Base-by-base conservation (phyloP, 2,797 vertebrate genomes). In the Anas acuta region DNA sequence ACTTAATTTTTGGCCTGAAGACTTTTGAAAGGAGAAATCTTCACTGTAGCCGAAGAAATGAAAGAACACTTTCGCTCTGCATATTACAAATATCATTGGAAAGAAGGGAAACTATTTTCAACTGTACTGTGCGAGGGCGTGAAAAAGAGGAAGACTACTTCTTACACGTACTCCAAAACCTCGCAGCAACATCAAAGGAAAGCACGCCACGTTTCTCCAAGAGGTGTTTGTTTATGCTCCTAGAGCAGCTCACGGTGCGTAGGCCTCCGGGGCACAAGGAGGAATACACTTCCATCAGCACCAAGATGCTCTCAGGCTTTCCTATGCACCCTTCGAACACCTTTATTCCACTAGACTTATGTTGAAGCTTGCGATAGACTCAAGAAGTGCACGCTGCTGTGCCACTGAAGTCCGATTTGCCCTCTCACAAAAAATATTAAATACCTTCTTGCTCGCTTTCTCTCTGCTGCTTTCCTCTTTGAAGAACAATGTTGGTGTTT, bases 181-280 rank as follows among this genome's bases (percentile, higher is more conserved):
- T 94, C 76, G 83, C 80, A 88, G 74, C 81, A 90, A 92, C 94
- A 96, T 95, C 95, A 97, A 97, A 97, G 94, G 80, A 83, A 84
- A 80, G 58, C 53, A 79, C 0, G 15, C 60, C 73, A 84, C 49
- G 11, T 84, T 95, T 76, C 91, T 89, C 62, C 76, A 87, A 67
- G 75, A 84, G 82, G 54, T 87, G 85, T 93, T 92, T 97, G 92
- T 93, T 96, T 93, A 93, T 8, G 17, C 76, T 95, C 79, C 92
- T 82, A 82, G 84, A 87, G 64, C 78, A 75, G 91, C 87, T 93
- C 83, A 79, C 35, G 72, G 91, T 37, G 56, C 0, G 1, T 22
- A 61, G 70, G 53, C 84, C 60, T 90, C 72, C 77, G 45, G 73
- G 0, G 35, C 1, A 12, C 45, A 87, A 2, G 70, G 65, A 74